Conservation (phyloP, 2,888 invertebrate genomes). For the Drosophila borealis region DNA sequence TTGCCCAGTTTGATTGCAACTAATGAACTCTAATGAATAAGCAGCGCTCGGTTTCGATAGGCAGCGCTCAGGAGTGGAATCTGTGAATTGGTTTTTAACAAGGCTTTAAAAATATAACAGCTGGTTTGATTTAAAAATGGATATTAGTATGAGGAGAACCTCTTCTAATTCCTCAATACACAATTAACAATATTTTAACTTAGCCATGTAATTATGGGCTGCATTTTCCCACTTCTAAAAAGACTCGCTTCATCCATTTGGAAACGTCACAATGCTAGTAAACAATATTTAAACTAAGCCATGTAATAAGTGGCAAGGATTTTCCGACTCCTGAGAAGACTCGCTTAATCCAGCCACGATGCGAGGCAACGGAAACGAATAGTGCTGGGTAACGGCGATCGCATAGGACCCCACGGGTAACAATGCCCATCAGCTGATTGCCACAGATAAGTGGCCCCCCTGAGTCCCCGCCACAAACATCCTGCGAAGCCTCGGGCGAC, state of each 20-base stretch:
- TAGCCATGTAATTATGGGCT: too few species aligned
- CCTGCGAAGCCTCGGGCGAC: background rate
- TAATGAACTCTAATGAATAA: slow-evolving; percentile 78
- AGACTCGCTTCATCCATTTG: too few species aligned
- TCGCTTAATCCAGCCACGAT: background rate
- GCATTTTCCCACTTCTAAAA: too few species aligned
- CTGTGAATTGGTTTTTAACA: slow-evolving; percentile 17
- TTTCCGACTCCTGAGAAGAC: background rate
- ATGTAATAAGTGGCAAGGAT: background rate
- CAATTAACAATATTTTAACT: background rate
- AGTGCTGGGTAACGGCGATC: background rate
- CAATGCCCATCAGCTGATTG: background rate
- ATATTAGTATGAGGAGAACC: background rate
- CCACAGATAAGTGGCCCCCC: slow-evolving; percentile 2
- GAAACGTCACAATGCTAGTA: too few species aligned
- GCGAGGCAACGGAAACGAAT: background rate
- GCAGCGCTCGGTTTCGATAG: slow-evolving; percentile 25
- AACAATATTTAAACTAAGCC: background rate
- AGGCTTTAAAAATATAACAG: slow-evolving; percentile 1
- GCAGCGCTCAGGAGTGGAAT: slow-evolving; percentile 6
- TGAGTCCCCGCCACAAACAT: background rate
- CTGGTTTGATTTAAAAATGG: background rate
- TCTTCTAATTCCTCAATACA: background rate
- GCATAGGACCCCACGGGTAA: background rate
- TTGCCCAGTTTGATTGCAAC: slow-evolving; percentile 77